Evolutionary conservation across 2,113 vertebrate species (phyloP).

Genomic region (Chaetodon auriga): DNA sequence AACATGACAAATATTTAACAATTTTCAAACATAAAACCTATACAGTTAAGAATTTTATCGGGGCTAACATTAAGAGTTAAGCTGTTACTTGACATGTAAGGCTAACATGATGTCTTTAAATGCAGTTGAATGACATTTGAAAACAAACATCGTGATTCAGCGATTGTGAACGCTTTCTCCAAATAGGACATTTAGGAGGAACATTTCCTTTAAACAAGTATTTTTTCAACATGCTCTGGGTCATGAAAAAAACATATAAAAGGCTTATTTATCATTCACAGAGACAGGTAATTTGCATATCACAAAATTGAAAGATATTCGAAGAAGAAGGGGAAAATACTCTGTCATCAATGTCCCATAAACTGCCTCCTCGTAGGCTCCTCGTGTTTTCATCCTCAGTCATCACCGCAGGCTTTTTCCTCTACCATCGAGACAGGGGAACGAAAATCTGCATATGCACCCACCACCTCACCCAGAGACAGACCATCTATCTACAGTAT

Average conservation of each 20-base stretch:
- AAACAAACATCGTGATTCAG: not conserved
- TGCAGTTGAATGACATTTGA: not conserved
- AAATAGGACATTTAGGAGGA: not conserved
- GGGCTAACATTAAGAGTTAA: not conserved
- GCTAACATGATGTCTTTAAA: not conserved
- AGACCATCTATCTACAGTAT: not conserved
- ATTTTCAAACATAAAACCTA: not conserved
- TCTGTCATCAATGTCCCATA: not conserved
- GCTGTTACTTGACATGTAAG: not conserved
- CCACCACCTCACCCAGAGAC: not conserved
- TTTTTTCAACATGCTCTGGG: not conserved
- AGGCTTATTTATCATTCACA: not conserved
- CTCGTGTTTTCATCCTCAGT: not conserved
- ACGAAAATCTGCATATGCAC: not conserved
- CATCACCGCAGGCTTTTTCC: not conserved
- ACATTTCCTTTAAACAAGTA: not conserved
- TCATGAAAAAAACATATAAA: not conserved
- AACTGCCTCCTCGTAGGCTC: not conserved
- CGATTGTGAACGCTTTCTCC: too few relatives aligned
- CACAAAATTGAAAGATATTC: too few relatives aligned
- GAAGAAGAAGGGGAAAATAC: not conserved
- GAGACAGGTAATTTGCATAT: not conserved
- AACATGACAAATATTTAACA: not conserved
- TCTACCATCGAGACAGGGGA: not conserved
- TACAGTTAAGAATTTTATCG: not conserved